Evolutionary conservation across 1,140 invertebrate genomes (phyloP).

Genomic region (Oryctes rhinoceros): DNA sequence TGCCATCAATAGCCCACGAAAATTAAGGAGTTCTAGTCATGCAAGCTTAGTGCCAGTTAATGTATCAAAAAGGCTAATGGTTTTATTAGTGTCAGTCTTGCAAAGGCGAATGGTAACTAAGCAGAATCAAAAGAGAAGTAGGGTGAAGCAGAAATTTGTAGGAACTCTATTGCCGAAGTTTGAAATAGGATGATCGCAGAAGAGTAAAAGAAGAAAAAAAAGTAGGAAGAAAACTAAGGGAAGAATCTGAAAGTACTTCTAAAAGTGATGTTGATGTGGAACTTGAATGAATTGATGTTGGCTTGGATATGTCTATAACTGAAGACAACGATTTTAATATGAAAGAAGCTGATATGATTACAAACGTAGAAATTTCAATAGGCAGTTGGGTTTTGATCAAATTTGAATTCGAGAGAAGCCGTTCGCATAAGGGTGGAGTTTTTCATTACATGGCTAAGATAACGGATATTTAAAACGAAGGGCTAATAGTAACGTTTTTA

Average conservation of each 20-base stretch:
- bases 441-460: background rate
- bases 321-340: conserved; percentile 17
- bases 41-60: no score
- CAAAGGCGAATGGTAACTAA: background rate
- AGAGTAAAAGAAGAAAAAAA: background rate
- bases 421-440: background rate
- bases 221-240: background rate
- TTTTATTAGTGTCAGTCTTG: background rate
- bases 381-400: background rate
- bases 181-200: background rate
- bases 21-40: no score
- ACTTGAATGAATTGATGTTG: no score
- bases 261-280: no score
- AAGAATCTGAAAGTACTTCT: background rate
- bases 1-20: background rate
- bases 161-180: background rate
- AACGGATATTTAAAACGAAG: background rate
- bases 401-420: background rate
- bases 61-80: background rate
- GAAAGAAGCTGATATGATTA: background rate
- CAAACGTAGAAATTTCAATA: conserved; percentile 1
- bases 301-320: background rate
- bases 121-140: background rate
- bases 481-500: background rate
- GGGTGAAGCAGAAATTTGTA: no score